Base-by-base conservation (phyloP, 2,888 invertebrate genomes). In the Volucella inanis region DNA sequence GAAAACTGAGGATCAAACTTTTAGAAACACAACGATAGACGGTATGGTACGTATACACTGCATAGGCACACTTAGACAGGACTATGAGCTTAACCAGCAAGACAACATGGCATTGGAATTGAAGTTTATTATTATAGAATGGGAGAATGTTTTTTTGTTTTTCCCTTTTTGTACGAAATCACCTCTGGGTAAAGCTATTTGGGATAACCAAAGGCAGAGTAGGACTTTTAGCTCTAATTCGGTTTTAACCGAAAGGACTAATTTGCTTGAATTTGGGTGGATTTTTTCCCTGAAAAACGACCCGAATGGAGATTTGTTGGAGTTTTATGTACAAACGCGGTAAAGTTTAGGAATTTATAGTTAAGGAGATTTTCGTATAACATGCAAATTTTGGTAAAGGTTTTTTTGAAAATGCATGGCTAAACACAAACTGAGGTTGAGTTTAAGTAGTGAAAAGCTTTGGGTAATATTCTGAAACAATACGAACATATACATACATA, bases 81-180 rank as follows among this genome's bases (percentile, higher is more conserved):
- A 39, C 39, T 39, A 39, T 50, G 31, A 49, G 47, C 39, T 50
- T 64, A 15, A 39, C 50, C 49, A 64, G 39, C 6, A 31, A 39
- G n/a, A 31, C 47, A 47, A 31, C 31, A 2, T 47, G 62, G n/a
- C 54, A 14, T 68, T 55, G 11, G 39, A 43, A 31, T 55, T 22
- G 45, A 55, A 68, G 54, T 68, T 68, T 68, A 68, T 68, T 68
- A n/a, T n/a, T n/a, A n/a, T n/a, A 45, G 55, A 55, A 31, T 55
- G 67, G 54, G 14, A 11, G 11, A 55, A 54, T 22, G 31, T 31
- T 31, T 6, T 31, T 31, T 31, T 31, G 31, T 54, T 55, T 15
- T 54, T 47, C 15, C 11, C 6, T 14, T 14, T 49, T 49, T 12
- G 8, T 18, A 12, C 43, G n/a, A 43, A 43, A 43, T 8, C 43